Percentiles rank a stretch among this genome's conserved stretches.
Conservation (phyloP, 2,888 invertebrate genomes). For the Leptura quadrifasciata region DNA sequence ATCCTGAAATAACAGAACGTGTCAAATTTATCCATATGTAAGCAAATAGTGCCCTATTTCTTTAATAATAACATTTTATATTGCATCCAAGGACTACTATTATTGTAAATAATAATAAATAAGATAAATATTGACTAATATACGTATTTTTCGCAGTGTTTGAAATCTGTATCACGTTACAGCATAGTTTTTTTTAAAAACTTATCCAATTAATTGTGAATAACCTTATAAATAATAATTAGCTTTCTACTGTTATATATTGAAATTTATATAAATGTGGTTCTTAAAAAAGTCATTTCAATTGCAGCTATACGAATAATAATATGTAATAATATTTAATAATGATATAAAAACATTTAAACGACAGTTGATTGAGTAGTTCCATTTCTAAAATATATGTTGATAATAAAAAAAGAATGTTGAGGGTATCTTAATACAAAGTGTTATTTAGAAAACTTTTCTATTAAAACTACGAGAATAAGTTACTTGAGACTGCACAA, state of each 20-base stretch:
- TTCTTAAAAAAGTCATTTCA: not conserved
- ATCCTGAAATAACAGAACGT: not conserved
- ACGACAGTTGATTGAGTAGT: not conserved
- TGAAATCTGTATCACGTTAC: not conserved
- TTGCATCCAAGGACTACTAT: not conserved
- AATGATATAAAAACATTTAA: not conserved
- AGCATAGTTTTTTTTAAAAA: not conserved
- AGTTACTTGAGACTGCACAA: no score
- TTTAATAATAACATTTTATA: not conserved
- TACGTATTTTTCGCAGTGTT: not conserved
- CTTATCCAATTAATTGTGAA: slow-evolving; percentile 8
- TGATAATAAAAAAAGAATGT: no score
- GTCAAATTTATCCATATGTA: not conserved
- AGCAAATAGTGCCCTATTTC: not conserved
- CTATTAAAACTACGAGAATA: not conserved
- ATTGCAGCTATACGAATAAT: not conserved
- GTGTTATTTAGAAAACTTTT: not conserved
- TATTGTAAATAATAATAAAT: slow-evolving; percentile 1
- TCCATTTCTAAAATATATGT: not conserved
- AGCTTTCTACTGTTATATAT: slow-evolving; percentile 15
- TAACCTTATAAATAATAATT: not conserved
- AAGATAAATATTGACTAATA: slow-evolving; percentile 9
- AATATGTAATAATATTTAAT: not conserved
- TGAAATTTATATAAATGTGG: slow-evolving; percentile 12
- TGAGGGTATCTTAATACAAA: not conserved